Evolutionary conservation across 1,140 invertebrate genomes (phyloP).

Genomic region (Pogonomyrmex californicus): DNA sequence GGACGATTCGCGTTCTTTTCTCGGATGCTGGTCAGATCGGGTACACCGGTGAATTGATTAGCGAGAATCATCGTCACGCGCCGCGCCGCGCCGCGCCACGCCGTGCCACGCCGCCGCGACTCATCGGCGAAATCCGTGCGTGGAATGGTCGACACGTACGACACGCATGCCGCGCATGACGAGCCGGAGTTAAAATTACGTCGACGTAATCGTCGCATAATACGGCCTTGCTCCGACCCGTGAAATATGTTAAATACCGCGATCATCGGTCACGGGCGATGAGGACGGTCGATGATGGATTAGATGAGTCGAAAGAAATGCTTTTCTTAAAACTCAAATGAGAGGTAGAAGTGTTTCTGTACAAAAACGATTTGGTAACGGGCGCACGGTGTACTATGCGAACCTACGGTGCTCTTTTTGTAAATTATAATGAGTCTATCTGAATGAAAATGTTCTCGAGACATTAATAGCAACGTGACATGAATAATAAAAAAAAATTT

Average conservation of each 20-base stretch:
- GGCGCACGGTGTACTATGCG: not conserved
- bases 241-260: slow-evolving; percentile 34
- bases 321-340: slow-evolving; percentile 25
- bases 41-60: slow-evolving; percentile 80
- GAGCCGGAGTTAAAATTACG: slow-evolving; percentile 79
- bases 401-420: not conserved
- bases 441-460: slow-evolving; percentile 7
- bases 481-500: slow-evolving; percentile 2
- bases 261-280: slow-evolving; percentile 64
- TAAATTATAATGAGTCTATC: slow-evolving; percentile 40
- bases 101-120: slow-evolving; percentile 64
- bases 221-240: slow-evolving; percentile 34
- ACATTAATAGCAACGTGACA: not conserved
- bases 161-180: slow-evolving; percentile 64
- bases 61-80: slow-evolving; percentile 77
- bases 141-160: slow-evolving; percentile 63
- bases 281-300: slow-evolving; percentile 51
- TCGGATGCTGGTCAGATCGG: slow-evolving; percentile 81
- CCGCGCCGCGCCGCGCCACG: slow-evolving; percentile 62
- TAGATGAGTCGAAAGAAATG: slow-evolving; percentile 11
- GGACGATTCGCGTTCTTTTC: slow-evolving; percentile 57
- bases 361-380: not conserved
- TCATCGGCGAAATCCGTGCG: slow-evolving; percentile 68
- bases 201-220: slow-evolving; percentile 76
- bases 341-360: not conserved